Evolutionary conservation across 2,888 invertebrate species (phyloP), one percentile per base, ranked within the genome.

Genomic region (Stenodera caucasica): DNA sequence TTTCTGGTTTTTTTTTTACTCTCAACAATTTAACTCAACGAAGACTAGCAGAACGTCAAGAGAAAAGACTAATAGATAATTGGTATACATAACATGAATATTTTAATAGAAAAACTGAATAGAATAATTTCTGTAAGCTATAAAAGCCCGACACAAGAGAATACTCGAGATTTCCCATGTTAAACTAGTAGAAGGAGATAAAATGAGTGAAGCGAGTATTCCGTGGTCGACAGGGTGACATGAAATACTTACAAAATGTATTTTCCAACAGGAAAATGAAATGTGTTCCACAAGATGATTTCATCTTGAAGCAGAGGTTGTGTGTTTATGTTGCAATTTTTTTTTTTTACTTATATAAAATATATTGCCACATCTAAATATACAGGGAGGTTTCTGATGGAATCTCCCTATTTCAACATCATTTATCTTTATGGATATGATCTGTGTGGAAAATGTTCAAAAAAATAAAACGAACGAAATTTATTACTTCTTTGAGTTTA

Each of bases 111-210:
- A 60, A 62, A 57, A 59, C 45, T 23, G 37, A 45, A 60, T 33
- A 49, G 60, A 58, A 58, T 66, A 66, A 64, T 64, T 61, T 50
- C 49, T 57, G 55, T 40, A 58, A 58, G 60, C 58, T 64, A 64
- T 66, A 66, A 62, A 64, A 64, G 23, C 12, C n/a, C n/a, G 55
- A 49, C 64, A 40, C 64, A 53, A 55, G 62, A 62, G 66, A 64
- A 64, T 58, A 58, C 60, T 64, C 64, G 59, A 63, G 52, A 55
- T 56, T 55, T 21, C 23, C 7, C 23, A 18, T 45, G 45, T 45
- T 45, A 23, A 45, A 45, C 23, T 23, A 45, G 3, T 23, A 45
- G 12, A 21, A 12, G 45, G n/a, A n/a, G 11, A 6, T 45, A 45
- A 23, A 9, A 45, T 21, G 45, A 45, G 45, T 45, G 23, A 23